Base-by-base conservation (phyloP, 2,797 vertebrate genomes). In the Microctenopoma stevenorrisi region DNA sequence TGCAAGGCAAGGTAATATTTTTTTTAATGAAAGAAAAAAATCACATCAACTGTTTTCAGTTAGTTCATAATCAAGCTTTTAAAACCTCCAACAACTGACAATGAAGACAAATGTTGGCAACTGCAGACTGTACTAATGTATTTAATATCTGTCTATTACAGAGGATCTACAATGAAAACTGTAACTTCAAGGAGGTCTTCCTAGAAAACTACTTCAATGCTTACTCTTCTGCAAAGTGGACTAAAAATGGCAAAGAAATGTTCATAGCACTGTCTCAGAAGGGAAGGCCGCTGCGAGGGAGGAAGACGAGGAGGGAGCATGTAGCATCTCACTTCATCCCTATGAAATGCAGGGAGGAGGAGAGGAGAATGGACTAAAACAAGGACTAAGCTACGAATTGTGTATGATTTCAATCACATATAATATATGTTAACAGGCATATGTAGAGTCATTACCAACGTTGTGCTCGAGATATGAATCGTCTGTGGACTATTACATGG, bases 151-250 rank as follows among this genome's bases (percentile, higher is more conserved):
- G 53, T 79, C 18, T 30, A 83, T 78, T 73, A 91, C 93, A 99
- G 98, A 98, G 96, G 91, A 95, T 94, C 84, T 97, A 98, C 93
- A 96, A 92, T 0, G 96, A 98, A 78, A 97, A 95, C 90, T 99
- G 98, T 94, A 97, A 98, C 94, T 99, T 99, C 90, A 97, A 96
- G 80, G 98, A 99, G 90, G 90, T 97, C 77, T 97, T 98, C 87
- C 93, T 98, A 93, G 98, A 99, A 94, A 99, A 99, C 85, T 96
- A 96, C 86, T 99, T 97, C 78, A 98, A 97, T 9, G 98, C 97
- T 1, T 99, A 99, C n/a, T 95, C 96, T 74, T 99, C 97, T 53
- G 94, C 94, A 85, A 97, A 94, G 91, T 96, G 96, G 96, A 98
- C 94, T 89, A 95, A 94, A 90, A 92, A 91, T 7, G 95, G 95